Conservation (phyloP, 2,797 vertebrate species). For the Microhierax caerulescens region DNA sequence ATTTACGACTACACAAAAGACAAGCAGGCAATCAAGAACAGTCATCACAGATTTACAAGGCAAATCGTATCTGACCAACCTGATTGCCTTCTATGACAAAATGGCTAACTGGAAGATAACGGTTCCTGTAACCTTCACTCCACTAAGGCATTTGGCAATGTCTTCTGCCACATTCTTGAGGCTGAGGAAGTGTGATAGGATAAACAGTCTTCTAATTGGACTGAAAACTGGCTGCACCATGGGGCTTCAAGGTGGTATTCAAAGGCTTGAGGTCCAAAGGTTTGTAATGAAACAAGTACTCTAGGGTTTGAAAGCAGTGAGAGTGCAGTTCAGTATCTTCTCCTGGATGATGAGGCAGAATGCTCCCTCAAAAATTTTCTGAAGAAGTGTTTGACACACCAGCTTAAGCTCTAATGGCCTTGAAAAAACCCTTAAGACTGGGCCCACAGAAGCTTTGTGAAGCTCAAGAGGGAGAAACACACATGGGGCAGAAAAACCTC, state of each 20-base stretch:
- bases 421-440: neutral
- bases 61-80: neutral
- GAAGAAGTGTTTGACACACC: neutral
- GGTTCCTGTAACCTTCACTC: neutral
- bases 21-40: neutral
- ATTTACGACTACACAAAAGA: neutral
- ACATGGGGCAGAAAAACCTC: neutral
- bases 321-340: neutral
- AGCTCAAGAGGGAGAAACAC: neutral
- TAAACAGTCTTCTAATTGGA: neutral
- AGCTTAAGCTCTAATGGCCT: neutral
- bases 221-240: neutral
- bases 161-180: neutral
- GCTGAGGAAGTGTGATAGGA: neutral
- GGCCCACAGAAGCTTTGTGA: neutral
- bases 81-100: neutral
- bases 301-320: neutral
- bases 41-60: neutral
- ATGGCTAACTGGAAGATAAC: neutral
- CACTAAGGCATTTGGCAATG: neutral
- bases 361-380: neutral
- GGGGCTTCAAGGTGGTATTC: neutral
- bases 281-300: neutral
- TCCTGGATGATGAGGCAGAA: neutral
- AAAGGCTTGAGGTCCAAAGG: neutral